A percentile compares a stretch with the other conserved stretches of the same genome.
Conservation (phyloP, 2,113 vertebrate species). For the Melierax canorus region DNA sequence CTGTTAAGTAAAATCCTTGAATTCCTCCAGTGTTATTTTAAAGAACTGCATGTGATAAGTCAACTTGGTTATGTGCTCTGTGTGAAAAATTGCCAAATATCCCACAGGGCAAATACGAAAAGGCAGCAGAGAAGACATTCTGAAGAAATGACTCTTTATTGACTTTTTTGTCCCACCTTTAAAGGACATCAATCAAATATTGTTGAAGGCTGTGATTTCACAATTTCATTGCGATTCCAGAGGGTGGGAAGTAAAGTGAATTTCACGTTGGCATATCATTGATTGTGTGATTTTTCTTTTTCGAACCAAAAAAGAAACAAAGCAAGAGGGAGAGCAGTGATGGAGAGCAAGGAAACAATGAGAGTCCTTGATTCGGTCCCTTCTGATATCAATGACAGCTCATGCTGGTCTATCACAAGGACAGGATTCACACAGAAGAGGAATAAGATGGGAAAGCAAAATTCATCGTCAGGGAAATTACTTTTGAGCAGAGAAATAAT, state of each 20-base stretch:
- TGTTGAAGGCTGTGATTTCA: not conserved
- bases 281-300: not conserved
- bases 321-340: not conserved
- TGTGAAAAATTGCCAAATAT: constrained; percentile 36
- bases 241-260: not conserved
- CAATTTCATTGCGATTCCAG: not conserved
- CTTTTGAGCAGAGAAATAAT: not conserved
- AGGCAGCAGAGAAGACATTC: not conserved
- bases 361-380: not conserved
- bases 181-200: not conserved
- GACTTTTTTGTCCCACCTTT: constrained; percentile 25
- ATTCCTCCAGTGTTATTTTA: constrained; percentile 36
- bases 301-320: not conserved
- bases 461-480: not conserved
- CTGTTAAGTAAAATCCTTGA: not conserved
- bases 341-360: not conserved
- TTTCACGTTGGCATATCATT: not conserved
- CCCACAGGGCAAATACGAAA: constrained; percentile 28
- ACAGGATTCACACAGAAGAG: not conserved
- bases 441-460: not conserved
- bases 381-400: not conserved
- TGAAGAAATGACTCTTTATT: constrained; percentile 35
- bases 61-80: not conserved
- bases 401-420: not conserved
- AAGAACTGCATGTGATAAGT: not conserved